Evolutionary conservation across 1,140 invertebrate species (phyloP).

Genomic region (Drosophila auraria): DNA sequence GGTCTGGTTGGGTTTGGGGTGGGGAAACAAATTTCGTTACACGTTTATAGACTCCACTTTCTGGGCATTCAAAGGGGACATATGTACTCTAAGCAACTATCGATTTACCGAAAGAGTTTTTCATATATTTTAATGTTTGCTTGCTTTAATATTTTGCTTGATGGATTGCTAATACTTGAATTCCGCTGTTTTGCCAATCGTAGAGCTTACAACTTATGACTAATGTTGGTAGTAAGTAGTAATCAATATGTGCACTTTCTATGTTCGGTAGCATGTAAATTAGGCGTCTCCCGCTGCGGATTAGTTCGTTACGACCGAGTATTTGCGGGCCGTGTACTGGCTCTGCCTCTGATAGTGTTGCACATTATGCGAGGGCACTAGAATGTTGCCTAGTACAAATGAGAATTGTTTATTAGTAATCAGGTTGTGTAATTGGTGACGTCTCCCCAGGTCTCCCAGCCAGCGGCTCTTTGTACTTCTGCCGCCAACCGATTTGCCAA

Average conservation of each 20-base stretch:
- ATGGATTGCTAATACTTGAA: slow-evolving; percentile 73
- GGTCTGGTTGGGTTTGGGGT: background rate
- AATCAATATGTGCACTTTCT: slow-evolving; percentile 57
- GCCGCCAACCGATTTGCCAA: slow-evolving; percentile 70
- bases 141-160: slow-evolving; percentile 14
- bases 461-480: slow-evolving; percentile 54
- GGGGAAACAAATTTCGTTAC: slow-evolving; percentile 59
- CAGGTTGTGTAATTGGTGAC: slow-evolving; percentile 26
- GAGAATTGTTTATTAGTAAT: slow-evolving; percentile 75
- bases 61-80: slow-evolving; percentile 57
- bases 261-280: slow-evolving; percentile 38
- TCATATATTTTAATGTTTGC: slow-evolving; percentile 6
- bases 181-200: slow-evolving; percentile 56
- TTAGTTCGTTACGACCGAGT: slow-evolving; percentile 83
- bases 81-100: slow-evolving; percentile 33
- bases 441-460: slow-evolving; percentile 46
- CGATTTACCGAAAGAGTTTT: slow-evolving; percentile 23
- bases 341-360: slow-evolving; percentile 85
- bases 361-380: slow-evolving; percentile 82
- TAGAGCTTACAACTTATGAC: slow-evolving; percentile 79
- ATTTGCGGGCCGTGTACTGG: slow-evolving; percentile 83
- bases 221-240: slow-evolving; percentile 59
- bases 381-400: slow-evolving; percentile 79
- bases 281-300: slow-evolving; percentile 28
- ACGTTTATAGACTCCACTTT: slow-evolving; percentile 79